Percentiles rank a stretch among this genome's conserved stretches.
phyloP scores from a whole-genome alignment of 1,140 invertebrate species.

The Musca domestica region DNA sequence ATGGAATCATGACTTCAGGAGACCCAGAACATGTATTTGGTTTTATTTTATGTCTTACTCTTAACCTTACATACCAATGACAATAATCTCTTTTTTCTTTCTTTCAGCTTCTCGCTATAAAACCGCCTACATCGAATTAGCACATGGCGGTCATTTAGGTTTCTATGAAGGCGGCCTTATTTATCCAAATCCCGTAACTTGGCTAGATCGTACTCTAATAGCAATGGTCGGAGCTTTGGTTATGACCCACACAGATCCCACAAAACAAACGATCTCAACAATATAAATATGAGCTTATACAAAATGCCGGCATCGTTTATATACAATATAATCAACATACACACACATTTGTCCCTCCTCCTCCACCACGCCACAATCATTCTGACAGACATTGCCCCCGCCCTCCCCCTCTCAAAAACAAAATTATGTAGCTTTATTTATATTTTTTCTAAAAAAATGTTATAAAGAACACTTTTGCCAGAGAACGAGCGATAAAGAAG shows the following conservation, averaged over 20 bases:
- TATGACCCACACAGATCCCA: conserved; percentile 40
- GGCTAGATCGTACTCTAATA: conserved; percentile 82
- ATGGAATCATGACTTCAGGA: too few relatives aligned
- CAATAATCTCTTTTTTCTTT: conserved; percentile 21
- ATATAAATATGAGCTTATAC: conserved; percentile 8
- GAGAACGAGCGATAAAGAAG: too few relatives aligned
- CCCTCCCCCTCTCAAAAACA: too few relatives aligned
- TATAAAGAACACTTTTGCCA: neutral
- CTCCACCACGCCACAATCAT: neutral
- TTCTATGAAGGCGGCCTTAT: conserved; percentile 86
- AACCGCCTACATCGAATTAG: conserved; percentile 73
- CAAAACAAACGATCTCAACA: conserved; percentile 19
- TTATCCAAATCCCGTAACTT: conserved; percentile 83
- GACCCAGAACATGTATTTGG: too few relatives aligned
- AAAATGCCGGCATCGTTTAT: conserved; percentile 1
- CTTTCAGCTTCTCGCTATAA: conserved; percentile 68
- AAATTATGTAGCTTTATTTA: neutral
- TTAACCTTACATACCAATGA: conserved; percentile 18
- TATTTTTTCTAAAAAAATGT: neutral
- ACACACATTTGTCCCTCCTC: neutral
- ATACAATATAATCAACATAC: conserved; percentile 4
- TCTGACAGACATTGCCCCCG: too few relatives aligned
- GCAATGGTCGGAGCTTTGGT: conserved; percentile 67
- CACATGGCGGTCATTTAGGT: conserved; percentile 88
- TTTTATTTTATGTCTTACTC: conserved; percentile 3